Base-by-base conservation (phyloP, 2,113 vertebrate genomes). In the Micronycteris hirsuta region DNA sequence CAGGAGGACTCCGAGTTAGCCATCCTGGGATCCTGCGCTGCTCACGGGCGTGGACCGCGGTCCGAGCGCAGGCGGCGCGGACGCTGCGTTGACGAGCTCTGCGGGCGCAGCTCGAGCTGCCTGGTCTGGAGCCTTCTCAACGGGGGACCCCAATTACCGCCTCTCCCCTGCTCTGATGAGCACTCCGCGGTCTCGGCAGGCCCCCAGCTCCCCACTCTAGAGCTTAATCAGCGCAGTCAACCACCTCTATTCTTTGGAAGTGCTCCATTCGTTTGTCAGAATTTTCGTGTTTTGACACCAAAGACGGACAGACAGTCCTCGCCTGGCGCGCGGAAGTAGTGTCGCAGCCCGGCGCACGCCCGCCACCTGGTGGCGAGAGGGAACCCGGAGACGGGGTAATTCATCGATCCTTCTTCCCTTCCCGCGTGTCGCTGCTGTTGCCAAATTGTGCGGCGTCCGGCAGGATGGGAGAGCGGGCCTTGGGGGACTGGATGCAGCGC, bases 311-410 rank as follows among this genome's bases (percentile, higher is more conserved):
- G n/a, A 13, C 10, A 0, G 1, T 13, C 65, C 31, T 91, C 65
- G 5, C 20, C 8, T 2, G 6, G 7, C 0, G 3, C 12, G 71
- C 0, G 26, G 54, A 38, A 5, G 26, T 11, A 9, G 1, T 36
- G 28, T 28, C 22, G 20, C 43, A 89, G 78, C 43, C 26, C 80
- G 58, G 85, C 49, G 73, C 77, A 77, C 47, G 26, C 36, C 81
- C 96, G 96, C 97, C 97, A 71, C 54, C 97, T 97, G 88, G 77
- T 89, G 97, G 96, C 43, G 1, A 56, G 28, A 76, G 17, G 10
- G 14, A 56, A 80, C 28, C 28, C 31, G 1, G 78, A 3, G 33
- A 3, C 12, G 16, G 16, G n/a, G n/a, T n/a, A n/a, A n/a, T n/a
- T n/a, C n/a, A n/a, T n/a, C 0, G 4, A 22, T 20, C 19, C 7